Percentiles rank a stretch among this genome's conserved stretches.
Evolutionary conservation across 2,888 invertebrate genomes (phyloP).

Genomic region (Troides oblongomaculatus): DNA sequence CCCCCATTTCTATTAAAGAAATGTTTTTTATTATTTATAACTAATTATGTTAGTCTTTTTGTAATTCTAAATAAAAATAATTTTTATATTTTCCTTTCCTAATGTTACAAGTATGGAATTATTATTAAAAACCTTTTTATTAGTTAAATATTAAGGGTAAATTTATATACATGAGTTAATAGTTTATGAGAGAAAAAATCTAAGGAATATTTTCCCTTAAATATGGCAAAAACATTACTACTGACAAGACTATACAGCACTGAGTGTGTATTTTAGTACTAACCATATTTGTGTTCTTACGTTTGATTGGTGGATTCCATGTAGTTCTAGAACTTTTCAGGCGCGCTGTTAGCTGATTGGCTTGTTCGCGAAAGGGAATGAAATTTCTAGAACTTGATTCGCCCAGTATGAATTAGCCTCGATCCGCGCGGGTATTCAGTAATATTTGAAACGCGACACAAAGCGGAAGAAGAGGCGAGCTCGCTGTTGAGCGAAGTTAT

Average conservation of each 20-base stretch:
- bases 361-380: constrained; percentile 40
- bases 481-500: constrained; percentile 26
- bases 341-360: constrained; percentile 46
- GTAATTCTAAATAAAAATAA: no score
- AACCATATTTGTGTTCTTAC: background rate
- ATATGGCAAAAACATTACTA: background rate
- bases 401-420: constrained; percentile 34
- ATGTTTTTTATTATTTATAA: no score
- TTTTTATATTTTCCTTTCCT: no score
- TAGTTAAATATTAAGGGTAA: background rate
- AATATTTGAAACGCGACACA: constrained; percentile 26
- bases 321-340: constrained; percentile 36
- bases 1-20: no score
- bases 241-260: background rate
- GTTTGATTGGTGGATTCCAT: constrained; percentile 4
- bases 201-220: background rate
- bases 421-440: constrained; percentile 31
- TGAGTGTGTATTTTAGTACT: background rate
- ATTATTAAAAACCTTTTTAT: background rate
- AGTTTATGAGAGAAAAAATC: background rate
- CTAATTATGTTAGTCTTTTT: no score
- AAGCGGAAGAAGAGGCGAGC: constrained; percentile 21
- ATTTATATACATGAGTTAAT: background rate
- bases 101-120: no score
- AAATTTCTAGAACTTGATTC: constrained; percentile 53